Base-by-base conservation (phyloP, 2,113 vertebrate genomes). In the Percina caprodes region DNA sequence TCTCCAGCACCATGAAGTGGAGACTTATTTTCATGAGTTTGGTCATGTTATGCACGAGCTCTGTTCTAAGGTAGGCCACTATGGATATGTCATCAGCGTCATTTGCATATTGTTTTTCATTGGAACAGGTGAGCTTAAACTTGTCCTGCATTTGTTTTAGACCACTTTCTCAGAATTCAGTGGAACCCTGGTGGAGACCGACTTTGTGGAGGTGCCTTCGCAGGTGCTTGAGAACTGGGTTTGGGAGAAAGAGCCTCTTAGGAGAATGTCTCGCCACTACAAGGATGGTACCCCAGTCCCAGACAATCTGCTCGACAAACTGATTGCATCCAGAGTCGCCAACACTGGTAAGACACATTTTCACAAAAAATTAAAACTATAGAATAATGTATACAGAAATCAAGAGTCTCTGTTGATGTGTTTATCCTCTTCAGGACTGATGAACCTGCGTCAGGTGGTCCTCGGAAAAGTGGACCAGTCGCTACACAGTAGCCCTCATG, bases 151-250 rank as follows among this genome's bases (percentile, higher is more conserved):
- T 74, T 19, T 68, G 58, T 30, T 70, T 39, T 87, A 99, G 98
- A 95, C 96, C 10, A 92, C 95, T 60, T 99, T 98, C 93, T 96
- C 96, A 60, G 96, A 97, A 30, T 99, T 99, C 94, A 98, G 97
- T 54, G 98, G 98, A 68, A 98, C 96, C 62, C 96, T 95, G 85
- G 97, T 99, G 84, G 97, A 99, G 95, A 99, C 96, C 0, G 98
- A 99, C 86, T 99, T 99, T 80, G 97, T 99, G 87, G 98, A 99
- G 84, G 97, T 98, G 18, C 97, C 98, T 1, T 99, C 97, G 54
- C 97, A 99, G 92, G 96, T 98, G 97, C 96, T 99, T 76, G 98
- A 99, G 91, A 99, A 99, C 84, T 99, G 98, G 98, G 97, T 97
- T 4, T 99, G 98, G 97, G 97, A 99, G 87, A 95, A 95, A 74